Evolutionary conservation across 2,113 vertebrate species (phyloP).

Genomic region (Lycaon pictus): DNA sequence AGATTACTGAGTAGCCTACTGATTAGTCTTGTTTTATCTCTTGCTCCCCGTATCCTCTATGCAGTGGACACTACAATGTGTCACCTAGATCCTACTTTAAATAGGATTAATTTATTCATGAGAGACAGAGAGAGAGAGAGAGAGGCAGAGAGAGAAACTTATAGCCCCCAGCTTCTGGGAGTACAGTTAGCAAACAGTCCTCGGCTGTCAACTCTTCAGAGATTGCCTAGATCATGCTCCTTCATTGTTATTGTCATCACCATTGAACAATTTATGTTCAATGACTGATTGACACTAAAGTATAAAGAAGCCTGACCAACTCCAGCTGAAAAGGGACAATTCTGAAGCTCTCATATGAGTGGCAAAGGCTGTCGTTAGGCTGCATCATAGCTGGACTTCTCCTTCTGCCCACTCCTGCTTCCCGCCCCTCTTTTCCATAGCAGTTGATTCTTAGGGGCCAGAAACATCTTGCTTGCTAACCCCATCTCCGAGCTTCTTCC

Average conservation of each 20-base stretch:
- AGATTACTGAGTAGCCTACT: neutral
- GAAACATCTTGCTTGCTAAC: neutral
- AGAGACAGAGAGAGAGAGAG: too few species aligned
- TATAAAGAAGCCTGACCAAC: neutral
- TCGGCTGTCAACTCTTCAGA: neutral
- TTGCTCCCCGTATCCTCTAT: neutral
- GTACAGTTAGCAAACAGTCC: neutral
- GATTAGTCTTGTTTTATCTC: neutral
- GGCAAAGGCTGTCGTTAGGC: fast-evolving
- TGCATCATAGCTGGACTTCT: neutral
- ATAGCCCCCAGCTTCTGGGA: neutral
- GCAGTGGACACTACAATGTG: neutral
- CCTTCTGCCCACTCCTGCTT: neutral
- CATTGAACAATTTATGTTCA: neutral
- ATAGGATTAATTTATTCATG: too few species aligned
- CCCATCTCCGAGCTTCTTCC: neutral
- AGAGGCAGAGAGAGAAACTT: too few species aligned
- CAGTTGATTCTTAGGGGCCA: neutral
- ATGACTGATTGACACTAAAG: neutral
- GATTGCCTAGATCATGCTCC: fast-evolving
- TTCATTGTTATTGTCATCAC: neutral
- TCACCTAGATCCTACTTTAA: neutral
- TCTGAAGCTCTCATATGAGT: neutral
- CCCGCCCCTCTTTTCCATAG: neutral
- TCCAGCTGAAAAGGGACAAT: neutral